These are phyloP conservation scores for Petrocephalus microphthalmus DNA, from an alignment of 2,113 vertebrate species.

Conservation along the genomic window DNA sequence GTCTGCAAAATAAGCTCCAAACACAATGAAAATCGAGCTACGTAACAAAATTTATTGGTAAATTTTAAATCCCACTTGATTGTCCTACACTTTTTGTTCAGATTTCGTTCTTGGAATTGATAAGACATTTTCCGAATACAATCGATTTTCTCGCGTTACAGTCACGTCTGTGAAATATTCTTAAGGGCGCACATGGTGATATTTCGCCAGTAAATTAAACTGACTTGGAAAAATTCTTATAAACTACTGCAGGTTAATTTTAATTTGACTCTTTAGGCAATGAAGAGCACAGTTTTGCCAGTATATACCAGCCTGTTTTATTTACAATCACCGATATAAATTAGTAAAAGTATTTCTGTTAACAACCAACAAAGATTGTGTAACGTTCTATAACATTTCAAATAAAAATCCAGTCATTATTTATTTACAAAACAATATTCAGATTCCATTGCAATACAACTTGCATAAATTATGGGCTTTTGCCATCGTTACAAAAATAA, in stretches of 20 bases:
- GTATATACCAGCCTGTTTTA: constrained; percentile 81
- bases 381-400: constrained; percentile 80
- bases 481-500: constrained; percentile 99
- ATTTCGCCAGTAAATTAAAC: constrained; percentile 33
- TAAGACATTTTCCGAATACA: constrained; percentile 2
- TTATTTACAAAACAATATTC: constrained; percentile 94
- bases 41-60: background rate
- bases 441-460: constrained; percentile 98
- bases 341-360: constrained; percentile 93
- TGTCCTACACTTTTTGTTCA: background rate
- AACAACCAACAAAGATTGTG: constrained; percentile 83
- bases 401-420: constrained; percentile 93
- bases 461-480: constrained; percentile 98
- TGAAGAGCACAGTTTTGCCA: constrained; percentile 51
- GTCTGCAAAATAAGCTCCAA: background rate
- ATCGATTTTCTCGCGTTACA: constrained; percentile 13
- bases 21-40: background rate
- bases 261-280: constrained; percentile 57
- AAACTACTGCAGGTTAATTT: constrained; percentile 53
- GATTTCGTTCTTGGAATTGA: background rate
- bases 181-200: background rate
- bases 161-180: background rate
- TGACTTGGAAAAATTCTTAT: constrained; percentile 14
- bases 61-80: background rate
- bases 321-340: constrained; percentile 99